Conservation (phyloP, 2,113 vertebrate species). For the Hirundichthys speculiger region DNA sequence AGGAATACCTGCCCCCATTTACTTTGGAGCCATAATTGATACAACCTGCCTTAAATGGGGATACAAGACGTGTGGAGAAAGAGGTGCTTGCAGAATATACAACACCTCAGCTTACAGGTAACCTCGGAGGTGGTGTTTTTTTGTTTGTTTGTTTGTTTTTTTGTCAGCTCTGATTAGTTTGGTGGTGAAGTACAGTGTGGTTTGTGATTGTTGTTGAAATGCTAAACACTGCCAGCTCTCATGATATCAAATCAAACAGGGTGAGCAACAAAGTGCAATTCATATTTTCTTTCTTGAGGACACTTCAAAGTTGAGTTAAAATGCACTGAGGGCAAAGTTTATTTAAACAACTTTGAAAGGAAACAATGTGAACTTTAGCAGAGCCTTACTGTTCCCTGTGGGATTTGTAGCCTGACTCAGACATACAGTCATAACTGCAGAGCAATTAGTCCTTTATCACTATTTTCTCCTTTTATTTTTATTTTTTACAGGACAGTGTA, state of each 20-base stretch:
- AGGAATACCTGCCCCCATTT: constrained; percentile 93
- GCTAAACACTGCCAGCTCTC: neutral
- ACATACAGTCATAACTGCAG: too few species aligned
- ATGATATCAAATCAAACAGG: too few species aligned
- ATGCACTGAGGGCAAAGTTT: neutral
- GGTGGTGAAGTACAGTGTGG: too few species aligned
- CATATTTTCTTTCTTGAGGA: too few species aligned
- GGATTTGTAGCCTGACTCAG: neutral
- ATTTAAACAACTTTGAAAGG: too few species aligned
- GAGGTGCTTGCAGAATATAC: constrained; percentile 92
- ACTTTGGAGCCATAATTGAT: constrained; percentile 92
- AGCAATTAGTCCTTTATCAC: neutral
- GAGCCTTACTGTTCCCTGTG: too few species aligned
- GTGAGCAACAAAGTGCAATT: too few species aligned
- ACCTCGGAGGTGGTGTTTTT: constrained; percentile 22
- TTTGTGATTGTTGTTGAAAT: neutral
- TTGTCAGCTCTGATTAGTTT: too few species aligned
- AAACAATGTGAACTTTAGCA: too few species aligned
- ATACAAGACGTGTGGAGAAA: constrained; percentile 86
- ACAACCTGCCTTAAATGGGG: constrained; percentile 93
- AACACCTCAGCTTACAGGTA: constrained; percentile 90
- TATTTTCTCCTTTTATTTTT: neutral
- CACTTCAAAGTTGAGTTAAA: neutral
- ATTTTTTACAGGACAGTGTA: constrained; percentile 83
- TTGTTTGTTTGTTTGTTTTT: too few species aligned